Base-by-base conservation (phyloP, 2,797 vertebrate species). In the Rhinatrema bivittatum region DNA sequence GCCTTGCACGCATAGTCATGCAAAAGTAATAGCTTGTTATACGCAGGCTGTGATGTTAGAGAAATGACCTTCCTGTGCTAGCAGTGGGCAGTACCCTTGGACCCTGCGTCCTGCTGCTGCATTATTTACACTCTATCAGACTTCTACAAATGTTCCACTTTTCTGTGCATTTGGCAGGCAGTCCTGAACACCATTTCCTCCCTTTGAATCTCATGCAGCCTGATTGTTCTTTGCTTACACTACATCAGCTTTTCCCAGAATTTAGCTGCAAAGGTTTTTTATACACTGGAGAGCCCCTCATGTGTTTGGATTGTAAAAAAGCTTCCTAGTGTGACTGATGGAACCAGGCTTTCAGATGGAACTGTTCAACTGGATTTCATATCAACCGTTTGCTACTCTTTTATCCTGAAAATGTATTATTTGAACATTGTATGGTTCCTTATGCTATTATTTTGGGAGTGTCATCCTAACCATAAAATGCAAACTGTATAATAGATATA, bases 161-260 rank as follows among this genome's bases (percentile, higher is more conserved):
- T 53, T 35, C 64, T 64, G 62, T 42, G 49, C 46, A 47, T 61
- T 72, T 83, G 79, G 79, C 75, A 77, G 54, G 54, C 57, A 40
- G 20, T 53, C 67, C 46, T 32, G 68, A 76, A 70, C 64, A 63
- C 49, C 68, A 62, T 73, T 81, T 82, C 80, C 78, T 84, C 69
- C 78, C 83, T 81, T 79, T 79, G 74, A 79, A 78, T 62, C 56
- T 58, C 42, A 45, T 57, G 56, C 61, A 62, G 60, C 62, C 41
- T 36, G 36, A 75, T 74, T 79, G 74, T 83, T 78, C 55, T 57
- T 60, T 67, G 65, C 76, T 72, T 76, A 74, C 52, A 74, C 36
- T 56, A 40, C 50, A 3, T 23, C 40, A 69, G 60, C 57, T 55
- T 78, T 83, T 84, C 80, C 80, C 76, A 76, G 77, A 76, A 74